A percentile compares a stretch with the other conserved stretches of the same genome.
These are phyloP conservation scores for Itoplectis maculator DNA, from an alignment of 2,888 invertebrate species.

Conservation along the genomic window DNA sequence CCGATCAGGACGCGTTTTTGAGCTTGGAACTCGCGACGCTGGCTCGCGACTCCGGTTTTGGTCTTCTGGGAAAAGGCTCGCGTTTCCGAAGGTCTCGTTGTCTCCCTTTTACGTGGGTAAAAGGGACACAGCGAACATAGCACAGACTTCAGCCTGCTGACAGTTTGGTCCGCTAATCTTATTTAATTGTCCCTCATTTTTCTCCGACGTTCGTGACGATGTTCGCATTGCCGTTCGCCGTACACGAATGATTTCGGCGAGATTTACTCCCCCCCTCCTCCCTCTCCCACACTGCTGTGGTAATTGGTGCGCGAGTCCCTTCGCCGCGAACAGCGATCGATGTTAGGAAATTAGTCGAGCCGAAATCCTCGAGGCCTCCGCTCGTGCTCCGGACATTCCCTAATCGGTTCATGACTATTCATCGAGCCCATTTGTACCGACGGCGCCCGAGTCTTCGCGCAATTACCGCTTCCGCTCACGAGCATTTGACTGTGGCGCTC, in stretches of 20 bases:
- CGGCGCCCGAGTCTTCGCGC: conserved; percentile 61
- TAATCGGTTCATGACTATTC: conserved; percentile 79
- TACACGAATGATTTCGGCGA: neutral
- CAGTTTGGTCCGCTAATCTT: conserved; percentile 30
- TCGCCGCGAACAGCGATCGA: conserved; percentile 63
- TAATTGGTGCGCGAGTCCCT: conserved; percentile 50
- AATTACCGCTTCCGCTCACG: conserved; percentile 76
- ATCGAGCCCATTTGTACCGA: conserved; percentile 79
- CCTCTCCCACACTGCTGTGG: no score
- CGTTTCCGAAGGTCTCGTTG: conserved; percentile 23
- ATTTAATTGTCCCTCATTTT: conserved; percentile 77
- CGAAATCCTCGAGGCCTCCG: conserved; percentile 51
- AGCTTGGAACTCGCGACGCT: conserved; percentile 72
- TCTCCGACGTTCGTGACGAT: conserved; percentile 10
- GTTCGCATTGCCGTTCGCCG: neutral
- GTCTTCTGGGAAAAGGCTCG: conserved; percentile 77
- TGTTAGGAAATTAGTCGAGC: conserved; percentile 70
- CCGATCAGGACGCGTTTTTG: conserved; percentile 58
- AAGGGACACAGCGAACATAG: no score
- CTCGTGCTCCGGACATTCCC: conserved; percentile 67
- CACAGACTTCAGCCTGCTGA: neutral
- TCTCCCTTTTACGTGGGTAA: neutral
- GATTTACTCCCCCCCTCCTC: neutral
- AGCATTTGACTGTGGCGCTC: conserved; percentile 63
- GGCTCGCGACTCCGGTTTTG: no score